These are phyloP conservation scores for Unio pictorum DNA, from an alignment of 2,888 invertebrate genomes.

Conservation along the genomic window DNA sequence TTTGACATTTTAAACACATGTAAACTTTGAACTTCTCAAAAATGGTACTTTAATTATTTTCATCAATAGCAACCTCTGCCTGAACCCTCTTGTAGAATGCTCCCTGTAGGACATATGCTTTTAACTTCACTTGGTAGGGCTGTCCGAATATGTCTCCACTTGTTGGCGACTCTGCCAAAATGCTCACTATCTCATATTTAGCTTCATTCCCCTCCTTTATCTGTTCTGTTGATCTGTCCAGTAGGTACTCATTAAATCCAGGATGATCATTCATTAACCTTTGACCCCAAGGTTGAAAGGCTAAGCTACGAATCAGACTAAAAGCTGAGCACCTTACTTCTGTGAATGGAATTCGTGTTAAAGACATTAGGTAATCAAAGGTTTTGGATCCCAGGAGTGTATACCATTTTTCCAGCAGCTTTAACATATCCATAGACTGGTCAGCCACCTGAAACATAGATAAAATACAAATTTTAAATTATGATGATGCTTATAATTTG, in stretches of 20 bases:
- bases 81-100: constrained; percentile 82
- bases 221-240: constrained; percentile 82
- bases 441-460: constrained; percentile 61
- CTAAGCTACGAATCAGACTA: constrained; percentile 79
- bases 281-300: constrained; percentile 86
- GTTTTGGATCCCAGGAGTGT: constrained; percentile 74
- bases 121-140: constrained; percentile 77
- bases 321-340: constrained; percentile 83
- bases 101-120: constrained; percentile 83
- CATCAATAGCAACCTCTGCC: constrained; percentile 84
- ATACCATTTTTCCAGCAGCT: constrained; percentile 78
- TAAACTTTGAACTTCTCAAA: too few species aligned
- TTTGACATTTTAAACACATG: too few species aligned
- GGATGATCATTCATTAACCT: constrained; percentile 81
- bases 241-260: constrained; percentile 84
- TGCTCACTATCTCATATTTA: constrained; percentile 82
- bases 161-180: constrained; percentile 72
- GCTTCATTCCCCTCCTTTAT: constrained; percentile 82
- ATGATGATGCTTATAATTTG: too few species aligned
- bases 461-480: neutral
- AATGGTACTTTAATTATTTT: constrained; percentile 54
- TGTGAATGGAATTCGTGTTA: constrained; percentile 85
- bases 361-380: constrained; percentile 77
- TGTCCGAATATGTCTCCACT: constrained; percentile 76
- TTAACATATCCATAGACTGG: constrained; percentile 73